A percentile compares a stretch with the other conserved stretches of the same genome.
phyloP scores from a whole-genome alignment of 2,113 vertebrate genomes.

The Dasyornis broadbenti region DNA sequence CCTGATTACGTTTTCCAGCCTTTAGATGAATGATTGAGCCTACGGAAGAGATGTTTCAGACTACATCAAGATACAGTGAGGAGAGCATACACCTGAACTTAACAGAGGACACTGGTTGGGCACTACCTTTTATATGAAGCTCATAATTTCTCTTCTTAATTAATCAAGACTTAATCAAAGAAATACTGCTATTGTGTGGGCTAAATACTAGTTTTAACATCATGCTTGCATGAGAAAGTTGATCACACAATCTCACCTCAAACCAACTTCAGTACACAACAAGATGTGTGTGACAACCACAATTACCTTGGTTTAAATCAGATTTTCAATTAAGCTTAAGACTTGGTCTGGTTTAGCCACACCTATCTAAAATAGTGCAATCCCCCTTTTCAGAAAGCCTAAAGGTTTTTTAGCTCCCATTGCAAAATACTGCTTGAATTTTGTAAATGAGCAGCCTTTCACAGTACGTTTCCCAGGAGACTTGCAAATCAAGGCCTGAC shows the following conservation, averaged over 20 bases:
- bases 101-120: background rate
- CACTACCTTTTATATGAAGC: background rate
- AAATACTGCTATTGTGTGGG: background rate
- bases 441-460: slow-evolving; percentile 38
- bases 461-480: slow-evolving; percentile 42
- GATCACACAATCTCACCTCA: background rate
- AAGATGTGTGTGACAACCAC: background rate
- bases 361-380: background rate
- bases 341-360: background rate
- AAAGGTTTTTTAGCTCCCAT: background rate
- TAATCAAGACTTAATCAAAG: background rate
- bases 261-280: background rate
- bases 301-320: background rate
- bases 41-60: background rate
- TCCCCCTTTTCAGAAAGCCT: background rate
- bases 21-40: background rate
- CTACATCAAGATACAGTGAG: background rate
- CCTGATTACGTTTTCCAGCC: background rate
- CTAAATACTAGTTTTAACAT: background rate
- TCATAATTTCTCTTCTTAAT: background rate
- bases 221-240: background rate
- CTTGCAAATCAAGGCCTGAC: slow-evolving; percentile 39
- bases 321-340: background rate
- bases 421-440: slow-evolving; percentile 34
- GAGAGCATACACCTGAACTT: background rate